Base-by-base conservation (phyloP, 1,140 invertebrate species). In the Lanistes nyassanus region DNA sequence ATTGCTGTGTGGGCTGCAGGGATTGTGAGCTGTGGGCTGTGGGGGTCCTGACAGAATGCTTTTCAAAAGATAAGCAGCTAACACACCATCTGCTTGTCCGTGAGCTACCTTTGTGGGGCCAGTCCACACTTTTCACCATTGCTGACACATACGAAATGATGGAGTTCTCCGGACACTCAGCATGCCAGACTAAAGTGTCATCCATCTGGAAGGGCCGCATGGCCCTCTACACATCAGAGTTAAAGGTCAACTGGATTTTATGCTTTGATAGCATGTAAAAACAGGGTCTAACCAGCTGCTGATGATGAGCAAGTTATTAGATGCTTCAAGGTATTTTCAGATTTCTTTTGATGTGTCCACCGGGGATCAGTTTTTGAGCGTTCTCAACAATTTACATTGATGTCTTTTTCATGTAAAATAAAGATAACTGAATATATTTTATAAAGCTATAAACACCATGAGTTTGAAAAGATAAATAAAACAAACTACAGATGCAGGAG, bases 181-280 rank as follows among this genome's bases (percentile, higher is more conserved):
- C 80, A 37, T 89, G 87, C 77, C 85, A 87, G 76, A 85, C 84
- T 11, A 87, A 87, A 75, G 82, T 89, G 0, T 87, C 85, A 73
- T 80, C 79, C 37, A 85, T 88, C 39, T 89, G 87, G 88, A 87
- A 85, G 47, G 88, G 88, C 6, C 75, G 81, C 9, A 85, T 89
- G 83, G 82, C 84, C 11, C 76, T 83, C 4, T 84, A 87, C 76
- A 89, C 88, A n/a, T 83, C 85, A 36, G 76, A 77, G 13, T 77
- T 80, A 51, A 88, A 84, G 84, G 88, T 88, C 72, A 62, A 70
- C 58, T 53, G 4, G 2, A 31, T 66, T 31, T 37, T 34, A 9
- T 7, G 11, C 13, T 66, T 66, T 37, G n/a, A 34, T 39, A n/a
- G 13, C 11, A 9, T 67, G 58, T 9, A 23, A 62, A 62, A 1